phyloP scores from a whole-genome alignment of 2,113 vertebrate species.

The Raphicerus campestris region DNA sequence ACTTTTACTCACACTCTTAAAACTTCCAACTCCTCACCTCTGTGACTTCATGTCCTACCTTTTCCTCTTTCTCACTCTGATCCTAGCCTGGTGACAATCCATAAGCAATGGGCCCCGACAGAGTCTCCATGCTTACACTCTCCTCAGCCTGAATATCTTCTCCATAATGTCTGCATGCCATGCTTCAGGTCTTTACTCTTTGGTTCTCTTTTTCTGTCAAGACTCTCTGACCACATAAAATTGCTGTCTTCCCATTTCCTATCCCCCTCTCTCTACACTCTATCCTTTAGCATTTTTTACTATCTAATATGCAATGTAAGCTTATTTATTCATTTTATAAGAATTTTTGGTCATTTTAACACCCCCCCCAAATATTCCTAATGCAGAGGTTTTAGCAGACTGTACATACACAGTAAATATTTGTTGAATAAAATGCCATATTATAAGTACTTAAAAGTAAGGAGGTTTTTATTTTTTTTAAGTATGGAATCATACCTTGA shows the following conservation, averaged over 20 bases:
- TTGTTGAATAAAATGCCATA: neutral
- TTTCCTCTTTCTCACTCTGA: neutral
- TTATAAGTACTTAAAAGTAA: neutral
- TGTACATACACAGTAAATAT: neutral
- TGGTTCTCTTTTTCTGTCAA: neutral
- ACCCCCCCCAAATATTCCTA: neutral
- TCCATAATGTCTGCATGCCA: neutral
- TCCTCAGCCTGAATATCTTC: neutral
- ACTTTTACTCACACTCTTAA: neutral
- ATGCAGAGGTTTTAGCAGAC: neutral
- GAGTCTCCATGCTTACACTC: neutral
- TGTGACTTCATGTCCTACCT: neutral
- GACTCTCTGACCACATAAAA: neutral
- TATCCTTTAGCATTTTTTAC: neutral
- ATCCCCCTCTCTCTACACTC: neutral
- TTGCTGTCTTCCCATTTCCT: neutral
- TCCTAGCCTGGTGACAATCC: neutral
- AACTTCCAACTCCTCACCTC: neutral
- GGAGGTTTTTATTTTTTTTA: neutral
- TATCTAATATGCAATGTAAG: neutral
- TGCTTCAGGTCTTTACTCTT: neutral
- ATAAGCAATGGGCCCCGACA: accelerated
- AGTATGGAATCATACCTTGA: neutral
- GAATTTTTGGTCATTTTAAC: neutral
- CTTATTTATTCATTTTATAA: neutral